A percentile compares a stretch with the other conserved stretches of the same genome.
These are phyloP conservation scores for Porites evermanni DNA, from an alignment of 92 coral and sea anemone species.

Conservation along the genomic window DNA sequence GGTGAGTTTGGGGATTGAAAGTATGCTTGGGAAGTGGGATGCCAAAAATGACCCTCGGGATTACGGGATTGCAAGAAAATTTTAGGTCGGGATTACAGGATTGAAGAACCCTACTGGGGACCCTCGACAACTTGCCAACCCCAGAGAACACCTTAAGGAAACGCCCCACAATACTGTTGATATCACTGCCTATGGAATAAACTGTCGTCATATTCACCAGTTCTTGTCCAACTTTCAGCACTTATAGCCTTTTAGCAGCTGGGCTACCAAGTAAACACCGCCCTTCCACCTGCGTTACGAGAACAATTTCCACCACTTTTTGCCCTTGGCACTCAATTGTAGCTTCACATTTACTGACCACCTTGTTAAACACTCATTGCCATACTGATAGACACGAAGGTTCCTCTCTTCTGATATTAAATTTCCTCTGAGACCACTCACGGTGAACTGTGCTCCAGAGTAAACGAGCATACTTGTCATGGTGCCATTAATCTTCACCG, in stretches of 20 bases:
- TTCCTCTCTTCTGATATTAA: background rate
- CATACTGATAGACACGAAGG: background rate
- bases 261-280: too few species aligned
- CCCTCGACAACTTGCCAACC: too few species aligned
- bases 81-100: too few species aligned
- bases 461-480: background rate
- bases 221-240: background rate
- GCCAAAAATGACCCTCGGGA: too few species aligned
- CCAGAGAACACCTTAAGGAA: constrained; percentile 7
- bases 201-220: background rate
- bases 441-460: background rate
- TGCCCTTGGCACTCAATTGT: background rate
- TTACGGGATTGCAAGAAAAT: too few species aligned
- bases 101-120: too few species aligned
- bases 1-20: too few species aligned
- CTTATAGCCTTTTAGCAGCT: background rate
- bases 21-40: too few species aligned
- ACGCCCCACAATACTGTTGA: background rate
- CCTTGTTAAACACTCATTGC: constrained; percentile 4
- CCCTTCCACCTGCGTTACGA: background rate
- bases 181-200: background rate
- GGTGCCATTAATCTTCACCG: constrained; percentile 10
- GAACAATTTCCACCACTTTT: background rate
- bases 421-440: background rate
- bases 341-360: background rate